A percentile compares a stretch with the other conserved stretches of the same genome.
Evolutionary conservation across 1,140 invertebrate genomes (phyloP).

Genomic region (Saxidomus purpurata): DNA sequence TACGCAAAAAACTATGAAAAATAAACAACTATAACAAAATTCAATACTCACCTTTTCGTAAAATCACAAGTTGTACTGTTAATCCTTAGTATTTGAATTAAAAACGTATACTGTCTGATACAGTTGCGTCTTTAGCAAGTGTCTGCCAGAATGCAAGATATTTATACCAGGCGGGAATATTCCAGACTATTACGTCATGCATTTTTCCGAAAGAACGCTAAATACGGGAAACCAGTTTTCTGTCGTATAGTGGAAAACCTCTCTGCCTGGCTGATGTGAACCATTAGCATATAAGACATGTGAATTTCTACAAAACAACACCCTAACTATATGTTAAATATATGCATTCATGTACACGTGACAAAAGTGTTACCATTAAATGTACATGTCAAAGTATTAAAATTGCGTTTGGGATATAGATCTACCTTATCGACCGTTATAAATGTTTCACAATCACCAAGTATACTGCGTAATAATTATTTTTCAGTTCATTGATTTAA

Average conservation of each 20-base stretch:
- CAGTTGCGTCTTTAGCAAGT: background rate
- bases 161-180: background rate
- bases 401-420: no score
- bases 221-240: background rate
- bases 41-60: background rate
- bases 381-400: no score
- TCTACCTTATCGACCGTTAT: no score
- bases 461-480: no score
- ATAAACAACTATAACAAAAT: background rate
- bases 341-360: no score
- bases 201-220: background rate
- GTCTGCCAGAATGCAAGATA: background rate
- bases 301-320: no score
- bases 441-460: no score
- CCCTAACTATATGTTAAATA: no score
- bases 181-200: background rate
- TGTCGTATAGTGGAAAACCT: background rate
- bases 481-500: no score
- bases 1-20: background rate
- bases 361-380: no score
- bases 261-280: background rate
- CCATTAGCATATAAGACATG: no score
- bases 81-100: background rate
- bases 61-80: background rate
- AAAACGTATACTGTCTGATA: background rate